Evolutionary conservation across 2,797 vertebrate species (phyloP).

Genomic region (Spheniscus humboldti): DNA sequence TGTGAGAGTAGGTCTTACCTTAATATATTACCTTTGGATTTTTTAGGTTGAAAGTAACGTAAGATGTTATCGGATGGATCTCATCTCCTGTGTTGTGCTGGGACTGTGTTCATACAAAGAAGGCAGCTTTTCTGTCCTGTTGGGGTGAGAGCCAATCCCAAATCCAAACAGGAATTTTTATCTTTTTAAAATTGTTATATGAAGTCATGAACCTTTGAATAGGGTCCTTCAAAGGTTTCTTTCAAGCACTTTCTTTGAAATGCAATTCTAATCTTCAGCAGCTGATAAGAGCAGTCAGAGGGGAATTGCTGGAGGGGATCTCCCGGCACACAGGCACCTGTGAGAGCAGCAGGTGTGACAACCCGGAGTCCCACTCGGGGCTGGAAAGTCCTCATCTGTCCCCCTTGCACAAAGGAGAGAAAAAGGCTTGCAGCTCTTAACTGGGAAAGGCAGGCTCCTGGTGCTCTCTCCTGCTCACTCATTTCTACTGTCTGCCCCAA

Average conservation of each 20-base stretch:
- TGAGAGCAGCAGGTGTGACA: constrained; percentile 40
- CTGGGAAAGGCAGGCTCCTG: neutral
- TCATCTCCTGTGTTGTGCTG: constrained; percentile 44
- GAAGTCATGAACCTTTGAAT: constrained; percentile 44
- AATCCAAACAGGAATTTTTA: constrained; percentile 51
- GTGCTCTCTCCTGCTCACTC: neutral
- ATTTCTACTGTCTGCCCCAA: accelerated
- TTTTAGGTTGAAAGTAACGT: constrained; percentile 15
- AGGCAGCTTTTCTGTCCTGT: constrained; percentile 17
- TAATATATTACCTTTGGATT: neutral
- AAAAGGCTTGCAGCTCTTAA: neutral
- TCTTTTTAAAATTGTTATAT: constrained; percentile 11
- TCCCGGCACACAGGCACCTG: neutral
- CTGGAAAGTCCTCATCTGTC: neutral
- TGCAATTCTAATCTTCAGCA: constrained; percentile 48
- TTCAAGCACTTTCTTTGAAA: constrained; percentile 59
- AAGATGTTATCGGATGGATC: constrained; percentile 16
- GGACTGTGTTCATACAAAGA: constrained; percentile 16
- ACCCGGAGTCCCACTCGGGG: neutral
- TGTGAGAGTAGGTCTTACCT: neutral
- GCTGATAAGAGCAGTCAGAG: constrained; percentile 21
- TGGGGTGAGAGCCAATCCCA: constrained; percentile 32
- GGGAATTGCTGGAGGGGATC: constrained; percentile 16
- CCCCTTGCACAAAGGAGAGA: neutral
- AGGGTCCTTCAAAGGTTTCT: constrained; percentile 49